phyloP scores from a whole-genome alignment of 2,113 vertebrate species.

The Nannospalax galili region DNA sequence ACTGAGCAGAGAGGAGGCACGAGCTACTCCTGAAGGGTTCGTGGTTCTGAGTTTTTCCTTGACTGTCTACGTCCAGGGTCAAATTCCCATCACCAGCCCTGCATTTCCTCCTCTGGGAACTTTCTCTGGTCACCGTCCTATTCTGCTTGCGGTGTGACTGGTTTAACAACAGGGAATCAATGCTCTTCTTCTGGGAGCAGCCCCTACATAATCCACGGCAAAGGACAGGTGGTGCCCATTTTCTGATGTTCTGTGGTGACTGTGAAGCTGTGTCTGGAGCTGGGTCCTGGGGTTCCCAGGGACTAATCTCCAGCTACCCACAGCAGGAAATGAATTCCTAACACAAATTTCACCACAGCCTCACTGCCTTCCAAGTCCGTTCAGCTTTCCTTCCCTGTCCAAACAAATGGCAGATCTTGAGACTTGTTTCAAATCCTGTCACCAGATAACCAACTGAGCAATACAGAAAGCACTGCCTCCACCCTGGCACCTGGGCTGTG shows the following conservation, averaged over 20 bases:
- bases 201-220: rapidly evolving
- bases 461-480: neutral
- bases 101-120: rapidly evolving
- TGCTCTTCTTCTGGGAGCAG: neutral
- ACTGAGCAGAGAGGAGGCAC: too few species aligned
- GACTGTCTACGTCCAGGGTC: too few species aligned
- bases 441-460: too few species aligned
- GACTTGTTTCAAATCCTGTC: neutral
- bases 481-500: neutral
- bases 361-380: neutral
- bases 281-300: neutral
- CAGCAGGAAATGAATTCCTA: neutral
- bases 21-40: rapidly evolving
- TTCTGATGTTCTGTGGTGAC: neutral
- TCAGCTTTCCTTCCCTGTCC: neutral
- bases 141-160: neutral
- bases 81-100: too few species aligned
- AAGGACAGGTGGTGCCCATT: rapidly evolving
- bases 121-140: neutral
- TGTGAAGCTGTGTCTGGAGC: rapidly evolving
- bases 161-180: neutral
- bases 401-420: rapidly evolving
- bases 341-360: too few species aligned
- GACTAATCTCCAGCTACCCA: neutral
- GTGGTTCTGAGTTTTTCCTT: neutral